A percentile compares a stretch with the other conserved stretches of the same genome.
phyloP scores from a whole-genome alignment of 2,797 vertebrate genomes.

The Myotis vivesi region DNA sequence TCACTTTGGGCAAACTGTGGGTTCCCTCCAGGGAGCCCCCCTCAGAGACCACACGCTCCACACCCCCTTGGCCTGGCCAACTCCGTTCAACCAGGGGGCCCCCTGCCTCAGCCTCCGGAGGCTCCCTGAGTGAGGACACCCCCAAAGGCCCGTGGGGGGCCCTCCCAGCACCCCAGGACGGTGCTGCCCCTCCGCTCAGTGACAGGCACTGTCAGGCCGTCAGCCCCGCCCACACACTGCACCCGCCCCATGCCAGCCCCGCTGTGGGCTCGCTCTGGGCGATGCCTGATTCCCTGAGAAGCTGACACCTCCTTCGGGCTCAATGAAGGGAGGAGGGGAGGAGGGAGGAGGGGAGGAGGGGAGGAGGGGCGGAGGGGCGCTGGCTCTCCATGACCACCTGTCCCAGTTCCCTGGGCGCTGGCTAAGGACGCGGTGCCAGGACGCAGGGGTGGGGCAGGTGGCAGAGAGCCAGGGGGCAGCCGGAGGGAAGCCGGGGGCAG shows the following conservation, averaged over 20 bases:
- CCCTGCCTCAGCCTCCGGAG: background rate
- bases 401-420: background rate
- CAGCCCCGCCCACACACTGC: rapidly evolving
- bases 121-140: rapidly evolving
- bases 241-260: rapidly evolving
- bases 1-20: background rate
- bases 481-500: background rate
- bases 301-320: background rate
- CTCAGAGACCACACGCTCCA: rapidly evolving
- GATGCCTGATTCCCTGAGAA: rapidly evolving
- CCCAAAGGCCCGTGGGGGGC: background rate
- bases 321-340: no score
- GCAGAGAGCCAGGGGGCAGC: background rate
- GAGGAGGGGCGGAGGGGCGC: no score
- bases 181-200: rapidly evolving
- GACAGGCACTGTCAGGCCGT: rapidly evolving
- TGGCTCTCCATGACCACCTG: rapidly evolving
- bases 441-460: background rate
- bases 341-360: no score
- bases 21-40: background rate
- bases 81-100: rapidly evolving
- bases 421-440: rapidly evolving
- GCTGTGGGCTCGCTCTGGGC: rapidly evolving
- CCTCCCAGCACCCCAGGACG: background rate
- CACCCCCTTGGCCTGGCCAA: background rate